Conservation (phyloP, 2,797 vertebrate species). For the Xyrichtys novacula region DNA sequence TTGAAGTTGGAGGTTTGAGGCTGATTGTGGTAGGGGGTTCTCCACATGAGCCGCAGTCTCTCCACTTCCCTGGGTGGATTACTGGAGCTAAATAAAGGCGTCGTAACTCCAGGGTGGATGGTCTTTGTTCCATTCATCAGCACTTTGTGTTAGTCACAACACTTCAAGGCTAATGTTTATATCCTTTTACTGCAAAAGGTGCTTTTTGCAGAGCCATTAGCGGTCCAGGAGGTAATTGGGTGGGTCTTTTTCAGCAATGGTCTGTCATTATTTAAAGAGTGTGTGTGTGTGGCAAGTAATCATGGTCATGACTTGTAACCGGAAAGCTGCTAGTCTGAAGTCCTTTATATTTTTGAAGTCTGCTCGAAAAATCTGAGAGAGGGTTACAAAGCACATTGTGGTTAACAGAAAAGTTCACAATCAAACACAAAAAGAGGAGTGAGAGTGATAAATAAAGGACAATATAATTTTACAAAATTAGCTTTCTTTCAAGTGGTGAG, state of each 20-base stretch:
- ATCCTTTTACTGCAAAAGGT: constrained; percentile 52
- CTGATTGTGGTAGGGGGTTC: constrained; percentile 36
- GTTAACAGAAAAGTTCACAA: background rate
- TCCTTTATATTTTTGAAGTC: background rate
- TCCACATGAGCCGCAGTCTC: constrained; percentile 35
- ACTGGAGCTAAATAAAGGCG: constrained; percentile 67
- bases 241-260: constrained; percentile 37
- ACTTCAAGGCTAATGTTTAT: constrained; percentile 56
- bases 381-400: constrained; percentile 1
- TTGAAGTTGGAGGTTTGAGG: constrained; percentile 60
- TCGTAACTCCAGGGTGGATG: constrained; percentile 56
- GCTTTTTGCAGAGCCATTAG: constrained; percentile 60
- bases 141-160: constrained; percentile 55
- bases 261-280: constrained; percentile 72
- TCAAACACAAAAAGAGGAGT: background rate
- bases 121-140: constrained; percentile 68
- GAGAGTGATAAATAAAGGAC: too few species aligned
- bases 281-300: constrained; percentile 55
- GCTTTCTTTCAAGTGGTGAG: background rate
- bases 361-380: constrained; percentile 34
- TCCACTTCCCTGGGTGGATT: constrained; percentile 57
- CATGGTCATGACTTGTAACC: constrained; percentile 15
- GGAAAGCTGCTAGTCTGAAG: constrained; percentile 41
- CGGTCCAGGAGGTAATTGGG: constrained; percentile 60
- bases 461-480: background rate